phyloP scores from a whole-genome alignment of 2,113 vertebrate genomes.

The Felis chaus region DNA sequence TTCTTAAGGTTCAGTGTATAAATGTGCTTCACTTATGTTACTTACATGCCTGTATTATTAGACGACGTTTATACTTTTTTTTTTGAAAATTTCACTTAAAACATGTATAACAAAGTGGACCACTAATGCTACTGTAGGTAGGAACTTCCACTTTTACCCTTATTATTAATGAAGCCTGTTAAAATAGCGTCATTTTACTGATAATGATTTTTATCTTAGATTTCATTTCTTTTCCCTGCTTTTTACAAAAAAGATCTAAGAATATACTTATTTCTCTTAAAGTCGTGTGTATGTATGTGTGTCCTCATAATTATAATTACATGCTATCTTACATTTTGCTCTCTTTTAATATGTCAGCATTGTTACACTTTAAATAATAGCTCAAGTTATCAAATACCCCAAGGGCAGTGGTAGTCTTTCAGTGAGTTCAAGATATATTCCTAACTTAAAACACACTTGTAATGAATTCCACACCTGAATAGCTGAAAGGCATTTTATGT shows the following conservation, averaged over 20 bases:
- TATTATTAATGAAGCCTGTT: neutral
- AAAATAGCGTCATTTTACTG: neutral
- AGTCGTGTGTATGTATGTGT: neutral
- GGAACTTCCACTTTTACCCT: neutral
- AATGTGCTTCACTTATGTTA: neutral
- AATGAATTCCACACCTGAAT: constrained; percentile 74
- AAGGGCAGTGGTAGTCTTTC: neutral
- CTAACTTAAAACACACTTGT: constrained; percentile 48
- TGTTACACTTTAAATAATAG: constrained; percentile 34
- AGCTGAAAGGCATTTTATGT: constrained; percentile 70
- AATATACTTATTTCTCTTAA: constrained; percentile 3
- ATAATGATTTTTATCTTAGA: neutral
- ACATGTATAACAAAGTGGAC: neutral
- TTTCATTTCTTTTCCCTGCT: neutral
- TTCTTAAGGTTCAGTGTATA: neutral
- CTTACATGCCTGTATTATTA: neutral
- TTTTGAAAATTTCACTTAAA: neutral
- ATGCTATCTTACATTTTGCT: neutral
- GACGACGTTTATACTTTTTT: neutral
- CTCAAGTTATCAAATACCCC: constrained; percentile 19
- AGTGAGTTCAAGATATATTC: constrained; percentile 53
- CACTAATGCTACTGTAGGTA: neutral
- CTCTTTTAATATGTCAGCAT: neutral
- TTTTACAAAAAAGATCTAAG: constrained; percentile 16
- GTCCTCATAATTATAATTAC: neutral